phyloP scores from a whole-genome alignment of 2,797 vertebrate genomes.

The Tokudaia tokunoshimensis region DNA sequence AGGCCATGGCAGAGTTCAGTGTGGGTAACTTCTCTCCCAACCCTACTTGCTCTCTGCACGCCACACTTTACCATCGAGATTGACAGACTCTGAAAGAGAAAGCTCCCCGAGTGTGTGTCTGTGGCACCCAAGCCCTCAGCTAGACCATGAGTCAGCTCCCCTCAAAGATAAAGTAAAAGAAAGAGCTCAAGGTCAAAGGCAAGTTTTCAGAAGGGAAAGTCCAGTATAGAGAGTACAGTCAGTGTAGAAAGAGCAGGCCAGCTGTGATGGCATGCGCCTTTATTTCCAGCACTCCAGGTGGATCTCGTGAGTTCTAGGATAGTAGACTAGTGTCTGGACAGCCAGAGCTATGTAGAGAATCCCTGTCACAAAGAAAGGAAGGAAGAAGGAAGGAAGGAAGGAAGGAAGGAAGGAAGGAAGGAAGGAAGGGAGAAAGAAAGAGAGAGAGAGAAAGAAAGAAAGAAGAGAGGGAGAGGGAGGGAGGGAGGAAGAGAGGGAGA shows the following conservation, averaged over 20 bases:
- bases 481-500: fast-evolving
- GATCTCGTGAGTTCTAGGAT: not conserved
- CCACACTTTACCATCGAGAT: not conserved
- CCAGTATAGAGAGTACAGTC: not conserved
- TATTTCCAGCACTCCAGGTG: not conserved
- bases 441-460: no score
- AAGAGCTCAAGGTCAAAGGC: not conserved
- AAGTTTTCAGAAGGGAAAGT: not conserved
- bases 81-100: not conserved
- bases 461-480: no score
- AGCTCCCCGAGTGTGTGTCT: not conserved
- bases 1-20: not conserved
- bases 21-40: not conserved
- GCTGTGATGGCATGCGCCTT: not conserved
- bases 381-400: fast-evolving
- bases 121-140: not conserved
- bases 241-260: no score
- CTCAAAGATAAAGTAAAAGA: slow-evolving; percentile 23
- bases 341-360: not conserved
- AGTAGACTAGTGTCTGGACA: not conserved
- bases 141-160: not conserved
- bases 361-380: no score
- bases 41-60: not conserved
- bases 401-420: no score
- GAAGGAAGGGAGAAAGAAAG: fast-evolving